Percentiles rank a stretch among this genome's conserved stretches.
Evolutionary conservation across 2,113 vertebrate genomes (phyloP).

Genomic region (Gambusia affinis): DNA sequence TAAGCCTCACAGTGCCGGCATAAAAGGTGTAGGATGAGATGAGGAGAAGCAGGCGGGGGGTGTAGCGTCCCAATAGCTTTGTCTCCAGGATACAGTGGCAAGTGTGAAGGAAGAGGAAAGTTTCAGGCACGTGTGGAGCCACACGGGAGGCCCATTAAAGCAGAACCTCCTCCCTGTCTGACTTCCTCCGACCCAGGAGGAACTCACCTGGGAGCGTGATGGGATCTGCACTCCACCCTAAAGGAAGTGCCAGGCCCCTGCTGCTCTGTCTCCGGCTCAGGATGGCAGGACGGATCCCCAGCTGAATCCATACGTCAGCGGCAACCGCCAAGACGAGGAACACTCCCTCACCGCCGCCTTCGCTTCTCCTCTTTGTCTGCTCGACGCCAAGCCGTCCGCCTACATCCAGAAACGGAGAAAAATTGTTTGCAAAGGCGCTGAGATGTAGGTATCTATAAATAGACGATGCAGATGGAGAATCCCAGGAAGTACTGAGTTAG

Average conservation of each 20-base stretch:
- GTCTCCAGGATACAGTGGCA: slow-evolving; percentile 74
- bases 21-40: not conserved
- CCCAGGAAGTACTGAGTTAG: slow-evolving; percentile 13
- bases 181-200: slow-evolving; percentile 57
- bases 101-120: slow-evolving; percentile 37
- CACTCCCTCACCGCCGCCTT: slow-evolving; percentile 55
- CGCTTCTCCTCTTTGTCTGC: slow-evolving; percentile 36
- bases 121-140: slow-evolving; percentile 32
- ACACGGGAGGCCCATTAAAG: slow-evolving; percentile 61
- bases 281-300: slow-evolving; percentile 69
- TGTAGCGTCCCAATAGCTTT: slow-evolving; percentile 51
- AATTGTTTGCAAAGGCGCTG: slow-evolving; percentile 12
- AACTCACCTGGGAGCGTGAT: slow-evolving; percentile 53
- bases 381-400: slow-evolving; percentile 19
- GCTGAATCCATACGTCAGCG: slow-evolving; percentile 65
- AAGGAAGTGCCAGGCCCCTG: slow-evolving; percentile 61
- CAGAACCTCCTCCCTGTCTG: slow-evolving; percentile 42
- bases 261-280: slow-evolving; percentile 64
- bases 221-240: slow-evolving; percentile 27
- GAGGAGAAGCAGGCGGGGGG: slow-evolving; percentile 5
- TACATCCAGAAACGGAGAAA: slow-evolving; percentile 40
- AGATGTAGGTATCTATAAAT: slow-evolving; percentile 12
- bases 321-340: slow-evolving; percentile 40
- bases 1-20: slow-evolving; percentile 26
- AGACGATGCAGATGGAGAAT: slow-evolving; percentile 10